Conservation (phyloP, 1,140 invertebrate genomes). For the Luehdorfia chinensis region DNA sequence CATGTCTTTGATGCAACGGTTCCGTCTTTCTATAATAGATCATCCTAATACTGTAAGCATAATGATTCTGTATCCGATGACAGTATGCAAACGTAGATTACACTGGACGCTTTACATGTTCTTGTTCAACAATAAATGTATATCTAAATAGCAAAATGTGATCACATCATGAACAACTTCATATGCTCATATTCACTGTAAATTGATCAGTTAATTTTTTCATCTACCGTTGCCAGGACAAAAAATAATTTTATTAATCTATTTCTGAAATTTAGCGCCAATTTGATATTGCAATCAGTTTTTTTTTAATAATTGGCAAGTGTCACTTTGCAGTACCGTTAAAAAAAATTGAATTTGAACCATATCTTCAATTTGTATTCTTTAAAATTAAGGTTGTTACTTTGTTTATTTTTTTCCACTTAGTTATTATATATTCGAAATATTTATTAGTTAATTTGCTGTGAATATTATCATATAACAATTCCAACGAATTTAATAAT, state of each 20-base stretch:
- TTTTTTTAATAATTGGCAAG: too few relatives aligned
- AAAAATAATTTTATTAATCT: too few relatives aligned
- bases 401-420: too few relatives aligned
- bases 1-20: not conserved
- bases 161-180: not conserved
- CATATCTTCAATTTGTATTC: too few relatives aligned
- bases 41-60: not conserved
- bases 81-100: not conserved
- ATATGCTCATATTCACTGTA: not conserved
- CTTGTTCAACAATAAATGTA: conserved; percentile 1
- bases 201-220: not conserved
- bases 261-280: too few relatives aligned
- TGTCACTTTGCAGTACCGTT: too few relatives aligned
- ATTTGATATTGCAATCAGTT: too few relatives aligned
- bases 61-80: not conserved
- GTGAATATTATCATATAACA: too few relatives aligned
- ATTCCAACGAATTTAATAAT: conserved; percentile 1
- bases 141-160: conserved; percentile 6
- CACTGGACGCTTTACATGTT: conserved; percentile 4
- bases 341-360: too few relatives aligned
- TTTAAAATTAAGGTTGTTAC: too few relatives aligned
- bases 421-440: too few relatives aligned
- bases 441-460: too few relatives aligned
- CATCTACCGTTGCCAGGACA: not conserved
- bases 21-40: not conserved